A percentile compares a stretch with the other conserved stretches of the same genome.
phyloP scores from a whole-genome alignment of 2,113 vertebrate species.

The Psittacara wagleri region DNA sequence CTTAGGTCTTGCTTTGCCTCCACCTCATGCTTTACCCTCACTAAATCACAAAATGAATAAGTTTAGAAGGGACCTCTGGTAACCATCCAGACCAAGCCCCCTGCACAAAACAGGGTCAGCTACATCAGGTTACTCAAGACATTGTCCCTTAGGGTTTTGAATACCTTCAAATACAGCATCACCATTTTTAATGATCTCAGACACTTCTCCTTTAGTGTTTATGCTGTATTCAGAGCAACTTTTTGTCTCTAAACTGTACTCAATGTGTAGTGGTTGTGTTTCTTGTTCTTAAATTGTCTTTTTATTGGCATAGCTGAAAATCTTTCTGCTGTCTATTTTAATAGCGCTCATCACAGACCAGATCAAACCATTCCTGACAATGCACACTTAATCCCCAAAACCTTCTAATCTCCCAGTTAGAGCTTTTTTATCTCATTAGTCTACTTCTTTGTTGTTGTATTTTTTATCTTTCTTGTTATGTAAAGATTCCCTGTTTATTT shows the following conservation, averaged over 20 bases:
- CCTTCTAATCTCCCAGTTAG: not conserved
- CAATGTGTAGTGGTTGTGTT: not conserved
- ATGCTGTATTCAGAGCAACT: not conserved
- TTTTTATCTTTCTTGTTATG: not conserved
- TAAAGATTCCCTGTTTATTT: not conserved
- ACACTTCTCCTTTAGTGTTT: not conserved
- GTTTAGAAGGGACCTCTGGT: not conserved
- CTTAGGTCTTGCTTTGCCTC: not conserved
- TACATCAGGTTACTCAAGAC: not conserved
- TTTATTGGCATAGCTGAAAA: not conserved
- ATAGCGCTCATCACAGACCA: not conserved
- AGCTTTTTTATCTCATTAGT: not conserved
- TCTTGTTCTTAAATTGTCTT: not conserved
- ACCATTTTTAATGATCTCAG: not conserved
- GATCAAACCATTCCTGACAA: not conserved
- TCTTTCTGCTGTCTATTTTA: not conserved
- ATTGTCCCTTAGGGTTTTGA: not conserved
- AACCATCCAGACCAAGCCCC: not conserved
- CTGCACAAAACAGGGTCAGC: not conserved
- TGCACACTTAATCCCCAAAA: not conserved
- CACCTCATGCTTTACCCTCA: not conserved
- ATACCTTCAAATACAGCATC: not conserved
- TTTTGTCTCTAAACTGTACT: not conserved
- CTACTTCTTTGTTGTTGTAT: not conserved
- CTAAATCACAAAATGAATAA: not conserved